Base-by-base conservation (phyloP, 2,888 invertebrate genomes). In the Euproctis similis region DNA sequence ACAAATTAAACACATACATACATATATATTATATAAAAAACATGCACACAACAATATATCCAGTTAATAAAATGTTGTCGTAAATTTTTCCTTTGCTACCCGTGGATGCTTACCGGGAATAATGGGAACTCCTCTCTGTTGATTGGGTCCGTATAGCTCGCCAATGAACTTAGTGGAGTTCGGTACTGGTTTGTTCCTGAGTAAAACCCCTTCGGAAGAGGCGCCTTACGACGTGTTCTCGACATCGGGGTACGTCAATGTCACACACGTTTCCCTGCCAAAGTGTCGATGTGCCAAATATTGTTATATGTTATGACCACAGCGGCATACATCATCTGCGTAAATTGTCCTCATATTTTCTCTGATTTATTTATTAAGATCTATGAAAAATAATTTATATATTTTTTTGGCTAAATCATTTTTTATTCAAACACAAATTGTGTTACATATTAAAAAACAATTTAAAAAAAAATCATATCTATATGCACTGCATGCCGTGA, bases 121-220 rank as follows among this genome's bases (percentile, higher is more conserved):
- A 58, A 37, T 31, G 26, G 51, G n/a, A 35, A 47, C 58, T 53
- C 62, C 59, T 46, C 73, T 67, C 42, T 55, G 60, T 72, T 65
- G 64, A 66, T 69, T 71, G 69, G 55, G 47, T 33, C n/a, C n/a
- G 24, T 19, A 10, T 75, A 94, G 94, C 86, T 95, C 95, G 68
- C 95, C 95, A 69, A 94, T 95, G 87, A 94, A 94, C 88, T 89
- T 97, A 88, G 96, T 96, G 82, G 96, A 96, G 89, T 94, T 97
- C 86, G 95, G 96, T 81, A 93, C 95, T 67, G 96, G 96, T 82
- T 89, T 96, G 78, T 95, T 96, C 88, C 87, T 90, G 80, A 93
- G 92, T 88, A 94, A 94, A 87, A 95, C 94, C 65, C 94, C 94
- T 69, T 94, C 94, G 75, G 95, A 95, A 87, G 94, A 94, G 86